Conservation (phyloP, 2,797 vertebrate genomes). For the Hyperoplus lanceolatus region DNA sequence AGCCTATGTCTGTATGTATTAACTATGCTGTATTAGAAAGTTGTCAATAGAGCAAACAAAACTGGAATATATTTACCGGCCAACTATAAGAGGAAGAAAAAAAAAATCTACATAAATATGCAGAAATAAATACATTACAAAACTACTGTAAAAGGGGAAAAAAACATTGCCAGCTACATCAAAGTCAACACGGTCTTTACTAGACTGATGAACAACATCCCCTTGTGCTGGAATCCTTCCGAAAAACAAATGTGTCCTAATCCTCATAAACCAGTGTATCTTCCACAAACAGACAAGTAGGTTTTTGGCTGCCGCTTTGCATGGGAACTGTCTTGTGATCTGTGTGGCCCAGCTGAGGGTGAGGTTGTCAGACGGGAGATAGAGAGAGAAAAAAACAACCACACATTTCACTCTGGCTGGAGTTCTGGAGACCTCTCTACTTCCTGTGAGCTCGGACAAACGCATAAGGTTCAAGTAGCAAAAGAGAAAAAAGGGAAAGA, state of each 20-base stretch:
- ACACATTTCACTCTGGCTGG: slow-evolving; percentile 39
- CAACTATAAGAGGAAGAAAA: background rate
- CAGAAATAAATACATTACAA: background rate
- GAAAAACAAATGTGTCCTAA: slow-evolving; percentile 14
- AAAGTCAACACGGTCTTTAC: background rate
- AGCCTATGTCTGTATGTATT: background rate
- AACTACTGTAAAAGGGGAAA: background rate
- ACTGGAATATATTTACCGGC: background rate
- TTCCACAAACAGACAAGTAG: slow-evolving; percentile 3
- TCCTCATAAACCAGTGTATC: background rate
- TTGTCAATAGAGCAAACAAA: background rate
- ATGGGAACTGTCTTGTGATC: slow-evolving; percentile 48
- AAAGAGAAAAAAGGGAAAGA: too few relatives aligned
- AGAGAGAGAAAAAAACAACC: slow-evolving; percentile 40
- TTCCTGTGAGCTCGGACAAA: slow-evolving; percentile 71
- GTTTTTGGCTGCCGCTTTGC: slow-evolving; percentile 2
- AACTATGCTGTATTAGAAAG: background rate
- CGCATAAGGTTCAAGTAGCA: too few relatives aligned
- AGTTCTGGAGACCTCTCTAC: slow-evolving; percentile 65
- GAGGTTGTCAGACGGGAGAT: slow-evolving; percentile 33
- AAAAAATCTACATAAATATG: background rate
- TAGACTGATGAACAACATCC: background rate
- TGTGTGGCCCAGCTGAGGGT: slow-evolving; percentile 21
- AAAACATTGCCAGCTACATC: background rate
- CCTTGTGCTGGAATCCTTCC: background rate